Evolutionary conservation across 2,888 invertebrate species (phyloP), one percentile per base, ranked within the genome.

Genomic region (Camponotus fellah): DNA sequence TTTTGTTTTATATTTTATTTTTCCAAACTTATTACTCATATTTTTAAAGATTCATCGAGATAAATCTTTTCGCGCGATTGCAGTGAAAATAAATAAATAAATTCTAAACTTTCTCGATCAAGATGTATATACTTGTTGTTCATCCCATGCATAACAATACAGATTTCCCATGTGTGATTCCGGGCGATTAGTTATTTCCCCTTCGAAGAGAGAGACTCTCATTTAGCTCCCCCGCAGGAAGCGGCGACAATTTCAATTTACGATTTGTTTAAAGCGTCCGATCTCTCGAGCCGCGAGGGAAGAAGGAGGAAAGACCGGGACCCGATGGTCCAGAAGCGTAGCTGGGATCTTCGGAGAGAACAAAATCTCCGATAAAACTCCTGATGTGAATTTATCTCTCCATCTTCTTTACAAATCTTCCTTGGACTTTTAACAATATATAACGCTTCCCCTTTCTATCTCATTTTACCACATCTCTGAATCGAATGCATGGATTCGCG

Each of bases 221-320:
- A 93, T 93, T 93, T 91, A 92, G 89, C 91, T 91, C 92, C 92
- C 92, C 91, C 88, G 91, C 94, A 94, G 94, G 94, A 94, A 94
- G 93, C 89, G 90, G 80, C 92, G 91, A 92, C 93, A 94, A 94
- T 94, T 94, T 94, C 93, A 94, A 94, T 94, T 94, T 93, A 92
- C 91, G 87, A 93, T 93, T 92, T 91, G 88, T 88, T 90, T 89
- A 88, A 90, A 89, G 85, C 85, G 90, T 66, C 82, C 68, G 75
- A 84, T 79, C 53, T 53, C 53, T 43, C 69, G 85, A 79, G 81
- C 84, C 60, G 77, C 46, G 40, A 34, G 49, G 60, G 68, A 74
- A 62, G 40, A 82, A 53, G 26, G 77, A 58, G 64, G 26, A 62
- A 60, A 69, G 77, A 69, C 46, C 60, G 49, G 49, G 40, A 74